These are phyloP conservation scores for Crossocerus cetratus DNA, from an alignment of 2,888 invertebrate species.

Conservation along the genomic window DNA sequence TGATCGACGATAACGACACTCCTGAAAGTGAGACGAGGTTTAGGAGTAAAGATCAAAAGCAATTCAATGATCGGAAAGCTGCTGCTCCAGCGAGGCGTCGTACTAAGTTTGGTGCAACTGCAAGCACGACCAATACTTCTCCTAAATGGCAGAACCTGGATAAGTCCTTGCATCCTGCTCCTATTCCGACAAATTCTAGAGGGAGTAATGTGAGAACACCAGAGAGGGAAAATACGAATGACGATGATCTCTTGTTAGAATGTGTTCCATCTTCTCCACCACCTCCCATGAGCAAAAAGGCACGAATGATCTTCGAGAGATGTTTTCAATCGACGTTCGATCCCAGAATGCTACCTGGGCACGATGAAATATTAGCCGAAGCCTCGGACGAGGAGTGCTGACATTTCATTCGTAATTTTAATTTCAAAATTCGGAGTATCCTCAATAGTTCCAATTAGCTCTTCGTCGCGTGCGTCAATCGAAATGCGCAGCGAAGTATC, in stretches of 20 bases:
- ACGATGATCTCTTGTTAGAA: conserved; percentile 70
- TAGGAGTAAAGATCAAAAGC: not conserved
- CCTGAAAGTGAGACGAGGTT: not conserved
- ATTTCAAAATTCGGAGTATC: not conserved
- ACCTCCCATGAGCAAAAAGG: conserved; percentile 78
- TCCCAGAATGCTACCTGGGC: conserved; percentile 79
- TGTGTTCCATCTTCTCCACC: conserved; percentile 81
- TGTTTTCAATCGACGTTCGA: conserved; percentile 87
- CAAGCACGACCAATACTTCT: not conserved
- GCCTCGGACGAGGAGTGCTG: conserved; percentile 81
- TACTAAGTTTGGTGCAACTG: not conserved
- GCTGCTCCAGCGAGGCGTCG: not conserved
- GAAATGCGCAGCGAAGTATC: too few relatives aligned
- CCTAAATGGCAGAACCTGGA: too few relatives aligned
- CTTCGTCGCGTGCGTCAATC: too few relatives aligned
- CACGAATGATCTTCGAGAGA: conserved; percentile 83
- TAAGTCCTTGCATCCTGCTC: not conserved
- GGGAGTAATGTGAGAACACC: conserved; percentile 39
- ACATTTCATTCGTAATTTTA: conserved; percentile 24
- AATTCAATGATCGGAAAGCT: not conserved
- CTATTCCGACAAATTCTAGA: not conserved
- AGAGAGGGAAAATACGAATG: conserved; percentile 33
- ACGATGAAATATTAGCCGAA: conserved; percentile 82
- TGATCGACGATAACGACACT: too few relatives aligned
- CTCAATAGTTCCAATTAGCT: not conserved